Percentiles rank a stretch among this genome's conserved stretches.
phyloP scores from a whole-genome alignment of 92 coral and sea anemone species.

The Paragorgia papillata region DNA sequence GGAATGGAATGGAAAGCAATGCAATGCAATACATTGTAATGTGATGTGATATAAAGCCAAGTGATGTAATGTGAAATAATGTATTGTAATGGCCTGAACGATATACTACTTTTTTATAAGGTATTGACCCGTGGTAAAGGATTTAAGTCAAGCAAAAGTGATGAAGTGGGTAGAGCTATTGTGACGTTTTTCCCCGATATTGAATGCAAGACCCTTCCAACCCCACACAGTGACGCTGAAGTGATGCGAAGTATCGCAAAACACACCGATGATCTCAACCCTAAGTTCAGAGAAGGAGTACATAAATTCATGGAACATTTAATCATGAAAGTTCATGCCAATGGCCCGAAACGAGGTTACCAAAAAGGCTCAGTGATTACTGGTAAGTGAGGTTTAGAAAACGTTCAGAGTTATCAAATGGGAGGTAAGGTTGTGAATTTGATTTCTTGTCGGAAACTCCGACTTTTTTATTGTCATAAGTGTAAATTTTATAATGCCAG shows the following conservation, averaged over 20 bases:
- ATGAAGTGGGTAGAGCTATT: conserved; percentile 37
- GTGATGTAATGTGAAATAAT: too few species aligned
- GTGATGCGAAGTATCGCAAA: conserved; percentile 27
- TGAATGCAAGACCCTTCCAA: conserved; percentile 36
- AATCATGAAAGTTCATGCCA: conserved; percentile 4
- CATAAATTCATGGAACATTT: conserved; percentile 31
- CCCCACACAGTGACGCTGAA: conserved; percentile 24
- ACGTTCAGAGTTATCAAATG: too few species aligned
- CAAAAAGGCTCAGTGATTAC: conserved; percentile 31
- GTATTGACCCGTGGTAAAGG: conserved; percentile 28
- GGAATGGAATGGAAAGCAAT: too few species aligned
- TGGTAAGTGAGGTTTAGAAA: conserved; percentile 4
- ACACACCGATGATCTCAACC: conserved; percentile 27
- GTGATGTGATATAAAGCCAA: too few species aligned
- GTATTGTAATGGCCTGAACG: too few species aligned
- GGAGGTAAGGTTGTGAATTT: too few species aligned
- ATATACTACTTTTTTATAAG: too few species aligned
- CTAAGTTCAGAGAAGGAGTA: conserved; percentile 31
- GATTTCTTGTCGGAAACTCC: too few species aligned
- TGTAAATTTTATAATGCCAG: too few species aligned
- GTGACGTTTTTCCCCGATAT: conserved; percentile 39
- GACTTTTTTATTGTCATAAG: too few species aligned
- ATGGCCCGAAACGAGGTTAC: conserved; percentile 45
- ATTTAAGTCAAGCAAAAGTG: conserved; percentile 15
- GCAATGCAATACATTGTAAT: too few species aligned